These are phyloP conservation scores for Nannobrachium achirus DNA, from an alignment of 2,113 vertebrate genomes.

Conservation along the genomic window DNA sequence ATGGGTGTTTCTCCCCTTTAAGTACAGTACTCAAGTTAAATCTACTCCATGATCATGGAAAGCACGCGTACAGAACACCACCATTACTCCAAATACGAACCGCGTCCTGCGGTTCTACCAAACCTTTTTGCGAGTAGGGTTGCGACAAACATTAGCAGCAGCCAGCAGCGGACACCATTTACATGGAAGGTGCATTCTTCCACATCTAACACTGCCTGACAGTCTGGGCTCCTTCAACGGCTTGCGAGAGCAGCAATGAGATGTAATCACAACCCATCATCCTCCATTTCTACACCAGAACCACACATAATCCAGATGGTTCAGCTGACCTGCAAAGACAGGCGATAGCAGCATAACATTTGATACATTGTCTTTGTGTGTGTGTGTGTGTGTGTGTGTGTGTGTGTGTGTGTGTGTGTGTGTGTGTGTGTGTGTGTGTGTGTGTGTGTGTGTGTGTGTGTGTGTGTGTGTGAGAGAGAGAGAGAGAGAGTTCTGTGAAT, in stretches of 20 bases:
- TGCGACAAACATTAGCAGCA: slow-evolving; percentile 59
- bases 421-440: too few species aligned
- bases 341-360: not conserved
- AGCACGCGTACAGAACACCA: not conserved
- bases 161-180: slow-evolving; percentile 65
- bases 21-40: too few species aligned
- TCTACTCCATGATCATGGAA: slow-evolving; percentile 1
- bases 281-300: slow-evolving; percentile 11
- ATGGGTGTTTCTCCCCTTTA: too few species aligned
- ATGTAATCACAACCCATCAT: slow-evolving; percentile 49
- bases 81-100: slow-evolving; percentile 38
- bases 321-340: not conserved
- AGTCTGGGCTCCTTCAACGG: slow-evolving; percentile 46
- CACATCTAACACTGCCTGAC: slow-evolving; percentile 28
- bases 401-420: too few species aligned
- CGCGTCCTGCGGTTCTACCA: slow-evolving; percentile 31
- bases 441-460: too few species aligned
- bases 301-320: not conserved
- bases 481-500: too few species aligned
- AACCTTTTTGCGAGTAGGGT: slow-evolving; percentile 44
- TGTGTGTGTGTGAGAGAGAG: too few species aligned
- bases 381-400: too few species aligned
- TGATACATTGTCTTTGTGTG: not conserved
- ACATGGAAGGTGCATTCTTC: slow-evolving; percentile 40
- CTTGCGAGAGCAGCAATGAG: slow-evolving; percentile 29